A percentile compares a stretch with the other conserved stretches of the same genome.
Conservation (phyloP, 1,140 invertebrate species). For the Heliothis virescens region DNA sequence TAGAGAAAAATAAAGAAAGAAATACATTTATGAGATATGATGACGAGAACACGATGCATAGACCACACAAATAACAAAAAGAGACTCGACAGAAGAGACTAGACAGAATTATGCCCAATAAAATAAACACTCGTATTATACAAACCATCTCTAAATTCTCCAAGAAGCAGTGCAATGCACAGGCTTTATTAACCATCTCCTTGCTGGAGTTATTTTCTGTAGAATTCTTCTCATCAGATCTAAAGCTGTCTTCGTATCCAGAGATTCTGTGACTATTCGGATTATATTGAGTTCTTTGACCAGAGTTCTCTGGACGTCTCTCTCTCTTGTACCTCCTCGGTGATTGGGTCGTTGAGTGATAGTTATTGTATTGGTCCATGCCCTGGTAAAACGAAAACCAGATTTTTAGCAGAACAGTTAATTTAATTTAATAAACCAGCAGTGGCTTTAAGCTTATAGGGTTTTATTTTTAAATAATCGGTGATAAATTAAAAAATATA, state of each 20-base stretch:
- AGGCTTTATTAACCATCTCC: conserved; percentile 68
- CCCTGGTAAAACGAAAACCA: conserved; percentile 38
- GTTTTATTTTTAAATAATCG: background rate
- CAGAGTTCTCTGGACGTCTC: conserved; percentile 69
- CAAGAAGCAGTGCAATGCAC: conserved; percentile 86
- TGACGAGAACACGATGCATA: too few species aligned
- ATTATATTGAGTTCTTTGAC: conserved; percentile 78
- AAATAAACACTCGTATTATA: background rate
- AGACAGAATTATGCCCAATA: too few species aligned
- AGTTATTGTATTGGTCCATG: conserved; percentile 53
- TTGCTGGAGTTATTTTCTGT: conserved; percentile 67
- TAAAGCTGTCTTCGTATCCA: conserved; percentile 53
- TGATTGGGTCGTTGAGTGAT: conserved; percentile 58
- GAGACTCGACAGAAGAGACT: too few species aligned
- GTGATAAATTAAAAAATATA: background rate
- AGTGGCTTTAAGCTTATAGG: too few species aligned
- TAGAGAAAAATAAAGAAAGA: too few species aligned
- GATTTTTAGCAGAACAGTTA: too few species aligned
- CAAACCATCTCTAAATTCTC: conserved; percentile 86
- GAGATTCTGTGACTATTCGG: conserved; percentile 63
- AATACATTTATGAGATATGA: too few species aligned
- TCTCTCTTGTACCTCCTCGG: conserved; percentile 69
- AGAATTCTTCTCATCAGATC: conserved; percentile 64
- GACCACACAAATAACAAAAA: too few species aligned
- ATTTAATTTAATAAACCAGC: too few species aligned